Percentiles rank a stretch among this genome's conserved stretches.
These are phyloP conservation scores for Pluvianellus socialis DNA, from an alignment of 2,113 vertebrate genomes.

Conservation along the genomic window DNA sequence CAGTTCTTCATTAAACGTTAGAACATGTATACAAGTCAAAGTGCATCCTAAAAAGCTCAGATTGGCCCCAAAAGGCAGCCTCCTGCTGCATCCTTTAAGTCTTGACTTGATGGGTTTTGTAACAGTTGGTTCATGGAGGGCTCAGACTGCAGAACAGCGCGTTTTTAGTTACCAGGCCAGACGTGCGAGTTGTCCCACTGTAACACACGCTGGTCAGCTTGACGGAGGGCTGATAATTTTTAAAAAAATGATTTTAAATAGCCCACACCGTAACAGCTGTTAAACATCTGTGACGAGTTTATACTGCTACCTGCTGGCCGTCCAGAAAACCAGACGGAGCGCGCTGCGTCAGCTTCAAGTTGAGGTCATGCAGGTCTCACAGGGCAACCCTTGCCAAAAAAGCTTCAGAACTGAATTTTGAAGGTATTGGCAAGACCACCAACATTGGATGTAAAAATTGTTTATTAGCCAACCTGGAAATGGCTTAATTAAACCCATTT, in stretches of 20 bases:
- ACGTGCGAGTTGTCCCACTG: accelerated
- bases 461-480: conserved; percentile 40
- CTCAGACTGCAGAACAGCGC: neutral
- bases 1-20: neutral
- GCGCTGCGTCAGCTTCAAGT: accelerated
- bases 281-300: neutral
- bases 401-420: neutral
- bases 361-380: neutral
- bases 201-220: accelerated
- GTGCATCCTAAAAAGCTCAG: neutral
- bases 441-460: neutral
- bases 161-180: neutral
- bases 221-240: neutral
- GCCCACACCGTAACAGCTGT: neutral
- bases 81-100: neutral
- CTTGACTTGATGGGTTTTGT: neutral
- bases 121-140: neutral
- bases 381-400: neutral
- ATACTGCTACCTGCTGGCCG: neutral
- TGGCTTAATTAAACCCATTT: neutral
- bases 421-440: neutral
- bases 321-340: neutral
- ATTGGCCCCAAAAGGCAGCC: neutral
- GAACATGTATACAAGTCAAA: neutral
- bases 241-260: neutral